phyloP scores from a whole-genome alignment of 35 echinoderm and acorn worm genomes.

The Strongylocentrotus purpuratus region DNA sequence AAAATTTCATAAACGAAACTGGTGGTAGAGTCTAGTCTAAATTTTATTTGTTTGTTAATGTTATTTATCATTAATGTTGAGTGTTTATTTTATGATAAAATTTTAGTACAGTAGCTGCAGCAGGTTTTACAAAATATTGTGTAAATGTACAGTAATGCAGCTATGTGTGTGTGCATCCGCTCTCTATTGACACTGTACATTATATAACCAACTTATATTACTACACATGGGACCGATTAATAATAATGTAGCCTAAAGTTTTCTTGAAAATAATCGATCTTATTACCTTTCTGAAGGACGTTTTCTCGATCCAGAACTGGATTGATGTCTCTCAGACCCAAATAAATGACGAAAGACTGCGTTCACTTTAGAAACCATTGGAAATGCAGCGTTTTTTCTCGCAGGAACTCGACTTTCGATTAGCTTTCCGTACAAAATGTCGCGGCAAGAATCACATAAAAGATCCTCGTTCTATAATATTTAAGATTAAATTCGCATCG shows the following conservation, averaged over 20 bases:
- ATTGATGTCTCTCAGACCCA: conserved; percentile 38
- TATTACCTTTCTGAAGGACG: conserved; percentile 36
- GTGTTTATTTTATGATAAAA: no score
- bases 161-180: no score
- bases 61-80: neutral
- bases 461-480: neutral
- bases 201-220: neutral
- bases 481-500: neutral
- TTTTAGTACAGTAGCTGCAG: neutral
- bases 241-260: neutral
- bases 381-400: conserved; percentile 17
- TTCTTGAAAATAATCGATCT: neutral
- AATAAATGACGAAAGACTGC: conserved; percentile 26
- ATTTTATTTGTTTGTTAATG: no score
- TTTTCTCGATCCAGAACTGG: conserved; percentile 33
- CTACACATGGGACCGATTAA: conserved; percentile 15
- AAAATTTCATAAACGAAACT: no score
- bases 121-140: neutral
- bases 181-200: neutral
- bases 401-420: neutral
- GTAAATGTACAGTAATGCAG: neutral
- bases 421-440: conserved; percentile 31
- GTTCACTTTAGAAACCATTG: conserved; percentile 46
- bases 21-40: no score
- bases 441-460: conserved; percentile 24